Base-by-base conservation (phyloP, 1,140 invertebrate species). In the Monomorium pharaonis region DNA sequence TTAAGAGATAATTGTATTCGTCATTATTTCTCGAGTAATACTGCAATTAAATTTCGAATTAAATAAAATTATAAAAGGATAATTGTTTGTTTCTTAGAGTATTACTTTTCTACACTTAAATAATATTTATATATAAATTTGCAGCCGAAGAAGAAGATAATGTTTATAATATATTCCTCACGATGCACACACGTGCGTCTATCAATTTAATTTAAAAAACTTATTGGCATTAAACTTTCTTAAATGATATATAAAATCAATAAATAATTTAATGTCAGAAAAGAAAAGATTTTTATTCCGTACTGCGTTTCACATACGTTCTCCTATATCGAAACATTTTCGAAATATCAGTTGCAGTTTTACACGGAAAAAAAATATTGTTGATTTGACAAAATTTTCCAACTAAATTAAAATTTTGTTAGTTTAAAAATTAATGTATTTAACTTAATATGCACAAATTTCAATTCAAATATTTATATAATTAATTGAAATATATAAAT, bases 11-110 rank as follows among this genome's bases (percentile, higher is more conserved):
- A 74, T 62, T 60, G 47, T 47, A 47, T 63, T 84, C 14, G n/a
- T 75, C 44, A 75, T 77, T 58, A 80, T 54, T 12, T 33, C 12
- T 12, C n/a, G 14, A 42, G 24, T 84, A 84, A 27, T 49, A 27
- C 37, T 62, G 9, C 27, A 62, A 75, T 60, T 76, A 49, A 76
- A 63, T 49, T 60, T 3, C 49, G 27, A 60, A 49, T 24, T n/a
- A 21, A 37, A 37, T 30, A 77, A 49, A 58, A 49, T 62, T 37
- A 44, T 54, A 21, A 74, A 54, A 3, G 6, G 12, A 33, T 9
- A 74, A 54, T 37, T 33, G 4, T 21, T 54, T 16, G 12, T 54
- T 9, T n/a, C 12, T 74, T 54, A 5, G 0, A 5, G 3, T 47
- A 69, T 47, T 70, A 70, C 14, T 70, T 14, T 21, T 42, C 47